Base-by-base conservation (phyloP, 1,140 invertebrate species). In the Ostrea edulis region DNA sequence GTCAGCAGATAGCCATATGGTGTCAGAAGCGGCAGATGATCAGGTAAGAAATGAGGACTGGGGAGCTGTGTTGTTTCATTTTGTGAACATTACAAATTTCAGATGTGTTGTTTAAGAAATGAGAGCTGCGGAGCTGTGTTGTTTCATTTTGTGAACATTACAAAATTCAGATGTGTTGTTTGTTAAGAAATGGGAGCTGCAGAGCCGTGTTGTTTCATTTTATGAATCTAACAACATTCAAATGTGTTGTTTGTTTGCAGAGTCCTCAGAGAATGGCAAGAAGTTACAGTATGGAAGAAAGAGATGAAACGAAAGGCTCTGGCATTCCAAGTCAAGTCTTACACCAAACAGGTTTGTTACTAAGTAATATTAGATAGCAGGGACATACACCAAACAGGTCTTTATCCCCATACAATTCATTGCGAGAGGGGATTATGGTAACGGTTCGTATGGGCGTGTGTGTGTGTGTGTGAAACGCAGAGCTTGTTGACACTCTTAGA, bases 311-410 rank as follows among this genome's bases (percentile, higher is more conserved):
- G 83, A 25, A 87, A 87, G 77, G 86, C 86, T 22, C 84, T 90
- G 7, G 58, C 87, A 11, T 90, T 90, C 84, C 86, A 86, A 35
- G 89, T 90, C 52, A 90, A 82, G 22, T 88, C 84, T 8, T 90
- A 90, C 29, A 90, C 89, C 17, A 88, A 77, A 90, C 86, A 85
- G 86, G 89, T 89, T 82, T 81, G 86, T 62, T 12, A 25, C 17
- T 22, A 7, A n/a, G 5, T 22, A 20, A 53, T n/a, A 7, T 55
- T 84, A 52, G 35, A 5, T 44, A 44, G 5, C 1, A 44, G 35
- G 35, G 35, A 44, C 35, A 44, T 44, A 5, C 5, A 44, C 5
- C 35, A 44, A 44, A 44, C 35, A 44, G 35, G 35, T 44, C n/a
- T n/a, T n/a, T n/a, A n/a, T n/a, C n/a, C n/a, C n/a, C n/a, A n/a